Evolutionary conservation across 2,797 vertebrate genomes (phyloP), one percentile per base, ranked within the genome.

Genomic region (Acanthopagrus latus): DNA sequence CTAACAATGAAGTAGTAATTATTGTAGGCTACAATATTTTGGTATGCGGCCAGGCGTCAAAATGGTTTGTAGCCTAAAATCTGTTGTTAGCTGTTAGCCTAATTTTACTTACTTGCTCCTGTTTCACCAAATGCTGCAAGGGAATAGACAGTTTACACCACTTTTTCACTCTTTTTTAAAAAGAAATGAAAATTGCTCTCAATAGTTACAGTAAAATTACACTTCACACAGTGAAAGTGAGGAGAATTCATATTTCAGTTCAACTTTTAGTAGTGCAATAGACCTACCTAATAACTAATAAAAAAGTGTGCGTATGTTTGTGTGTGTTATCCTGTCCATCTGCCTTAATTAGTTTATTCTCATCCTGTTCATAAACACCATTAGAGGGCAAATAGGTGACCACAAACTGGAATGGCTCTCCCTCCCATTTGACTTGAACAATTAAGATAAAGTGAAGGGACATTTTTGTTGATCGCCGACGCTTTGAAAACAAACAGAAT

Each of bases 311-410:
- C 66, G 25, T 54, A 38, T 60, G 47, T 50, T 46, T 75, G 50
- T 75, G 52, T 65, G 60, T 64, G n/a, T 87, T 90, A 92, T 91
- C 85, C 48, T 55, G 41, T 48, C 72, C 86, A 86, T 84, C 75
- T 65, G 41, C 58, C 21, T 51, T 92, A 77, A 90, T 90, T 88
- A 90, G 89, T 90, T 88, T 89, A 90, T 87, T 73, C 71, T 69
- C 54, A 48, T 88, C 63, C 73, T 86, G 76, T 89, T 85, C 74
- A 89, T 89, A 91, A 91, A 93, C 90, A 92, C 80, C 78, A 88
- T 92, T 88, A 88, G 67, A 81, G 82, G 85, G 76, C 86, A 86
- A 90, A 93, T 84, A 90, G 76, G 88, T 90, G 86, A 90, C 84
- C 74, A 76, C 86, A 86, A 89, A 87, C 70, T 78, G 77, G 43